Base-by-base conservation (phyloP, 2,888 invertebrate genomes). In the Parasteatoda lunata region DNA sequence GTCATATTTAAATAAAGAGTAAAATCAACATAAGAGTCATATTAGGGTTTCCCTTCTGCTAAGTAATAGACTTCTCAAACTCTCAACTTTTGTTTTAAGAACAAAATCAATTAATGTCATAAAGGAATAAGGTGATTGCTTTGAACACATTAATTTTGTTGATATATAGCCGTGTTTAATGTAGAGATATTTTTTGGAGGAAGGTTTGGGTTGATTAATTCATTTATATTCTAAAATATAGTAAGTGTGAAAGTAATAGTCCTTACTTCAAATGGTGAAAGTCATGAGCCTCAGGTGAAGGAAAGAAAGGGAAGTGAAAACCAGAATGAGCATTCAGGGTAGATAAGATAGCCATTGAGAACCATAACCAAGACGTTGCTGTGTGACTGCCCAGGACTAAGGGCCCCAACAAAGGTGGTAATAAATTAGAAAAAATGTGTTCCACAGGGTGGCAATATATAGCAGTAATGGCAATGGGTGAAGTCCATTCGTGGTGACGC, bases 401-500 rank as follows among this genome's bases (percentile, higher is more conserved):
- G 1, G 93, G 92, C 6, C 95, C 90, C 87, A 96, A 91, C 90
- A 95, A 94, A 4, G 95, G 95, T 47, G 96, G 96, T 84, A 96
- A 90, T 83, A 96, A 91, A 92, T 96, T 96, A 71, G 96, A 95
- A 89, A 96, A 93, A 82, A 96, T 92, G 91, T 96, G 96, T 89
- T 93, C 93, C 69, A 96, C 91, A 0, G 96, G 96, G 92, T 96
- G 96, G 90, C 95, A 95, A 91, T 96, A 96, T 68, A 96, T 93
- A 13, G 96, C 95, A 0, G 96, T 95, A 4, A 96, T 94, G n/a
- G 96, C 95, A 77, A 97, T 94, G 0, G 97, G 96, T 0, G 96
- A 95, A 2, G 95, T 96, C 96, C 96, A 97, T 92, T 97, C 96
- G 90, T 97, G 97, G 91, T 97, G 97, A 90, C 94, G 94, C 91